phyloP scores from a whole-genome alignment of 2,797 vertebrate genomes.

The Sebastes wilsoni region DNA sequence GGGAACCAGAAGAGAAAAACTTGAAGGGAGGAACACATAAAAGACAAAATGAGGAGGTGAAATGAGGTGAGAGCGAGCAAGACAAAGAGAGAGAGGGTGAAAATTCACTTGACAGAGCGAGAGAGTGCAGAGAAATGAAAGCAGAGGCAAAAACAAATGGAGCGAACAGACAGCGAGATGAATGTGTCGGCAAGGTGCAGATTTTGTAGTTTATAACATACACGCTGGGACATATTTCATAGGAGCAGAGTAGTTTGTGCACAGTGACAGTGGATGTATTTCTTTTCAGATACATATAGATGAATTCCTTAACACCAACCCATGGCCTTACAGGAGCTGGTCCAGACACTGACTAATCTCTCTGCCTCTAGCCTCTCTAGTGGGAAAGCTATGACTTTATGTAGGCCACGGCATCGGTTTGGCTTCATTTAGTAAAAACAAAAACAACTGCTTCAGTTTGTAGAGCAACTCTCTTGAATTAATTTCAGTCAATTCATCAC shows the following conservation, averaged over 20 bases:
- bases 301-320: constrained; percentile 36
- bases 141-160: constrained; percentile 64
- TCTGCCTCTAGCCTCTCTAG: not conserved
- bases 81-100: constrained; percentile 32
- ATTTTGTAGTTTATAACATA: constrained; percentile 62
- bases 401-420: constrained; percentile 4
- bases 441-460: constrained; percentile 10
- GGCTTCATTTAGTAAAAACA: constrained; percentile 29
- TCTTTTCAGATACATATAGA: constrained; percentile 37
- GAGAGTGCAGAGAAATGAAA: constrained; percentile 43
- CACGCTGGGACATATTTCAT: constrained; percentile 65
- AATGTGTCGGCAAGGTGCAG: constrained; percentile 51
- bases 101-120: constrained; percentile 52
- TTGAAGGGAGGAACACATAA: constrained; percentile 38
- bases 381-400: constrained; percentile 6
- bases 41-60: constrained; percentile 61
- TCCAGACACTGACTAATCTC: constrained; percentile 15
- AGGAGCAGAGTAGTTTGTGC: constrained; percentile 49
- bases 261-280: constrained; percentile 51
- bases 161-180: constrained; percentile 53
- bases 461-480: not conserved
- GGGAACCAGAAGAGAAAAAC: constrained; percentile 7
- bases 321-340: not conserved
- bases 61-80: constrained; percentile 58
- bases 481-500: constrained; percentile 12